Base-by-base conservation (phyloP, 2,888 invertebrate genomes). In the Chrysopilus asiliformis region DNA sequence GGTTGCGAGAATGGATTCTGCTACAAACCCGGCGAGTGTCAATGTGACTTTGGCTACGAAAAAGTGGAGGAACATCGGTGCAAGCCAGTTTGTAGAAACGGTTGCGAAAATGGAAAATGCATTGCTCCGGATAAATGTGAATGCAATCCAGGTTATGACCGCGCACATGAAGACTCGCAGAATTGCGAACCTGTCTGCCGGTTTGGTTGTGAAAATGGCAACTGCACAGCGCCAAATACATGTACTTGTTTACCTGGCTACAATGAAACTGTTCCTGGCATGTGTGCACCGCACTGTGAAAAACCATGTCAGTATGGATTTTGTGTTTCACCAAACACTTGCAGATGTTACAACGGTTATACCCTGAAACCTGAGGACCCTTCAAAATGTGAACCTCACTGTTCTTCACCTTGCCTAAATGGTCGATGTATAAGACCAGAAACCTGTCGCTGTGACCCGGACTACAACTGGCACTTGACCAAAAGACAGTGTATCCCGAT, bases 221-320 rank as follows among this genome's bases (percentile, higher is more conserved):
- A 66, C 27, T 77, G 77, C 49, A 63, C 66, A 4, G 66, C 65
- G 1, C 72, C 75, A 1, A 67, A 73, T 39, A 58, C 65, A 2
- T 79, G 79, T 49, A 62, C 58, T 18, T 76, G 76, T n/a, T n/a
- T n/a, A n/a, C n/a, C n/a, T n/a, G n/a, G n/a, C n/a, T n/a, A n/a
- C n/a, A n/a, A n/a, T n/a, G n/a, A n/a, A n/a, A n/a, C n/a, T n/a
- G n/a, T n/a, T n/a, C n/a, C n/a, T n/a, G n/a, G n/a, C n/a, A n/a
- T n/a, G n/a, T n/a, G n/a, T n/a, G n/a, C n/a, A n/a, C n/a, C n/a
- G n/a, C n/a, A n/a, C n/a, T n/a, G n/a, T n/a, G n/a, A n/a, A n/a
- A n/a, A n/a, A n/a, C n/a, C n/a, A n/a, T n/a, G n/a, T n/a, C n/a
- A n/a, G n/a, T n/a, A n/a, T n/a, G n/a, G n/a, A n/a, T n/a, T n/a